These are phyloP conservation scores for Troides oblongomaculatus DNA, from an alignment of 2,888 invertebrate genomes.

Conservation along the genomic window DNA sequence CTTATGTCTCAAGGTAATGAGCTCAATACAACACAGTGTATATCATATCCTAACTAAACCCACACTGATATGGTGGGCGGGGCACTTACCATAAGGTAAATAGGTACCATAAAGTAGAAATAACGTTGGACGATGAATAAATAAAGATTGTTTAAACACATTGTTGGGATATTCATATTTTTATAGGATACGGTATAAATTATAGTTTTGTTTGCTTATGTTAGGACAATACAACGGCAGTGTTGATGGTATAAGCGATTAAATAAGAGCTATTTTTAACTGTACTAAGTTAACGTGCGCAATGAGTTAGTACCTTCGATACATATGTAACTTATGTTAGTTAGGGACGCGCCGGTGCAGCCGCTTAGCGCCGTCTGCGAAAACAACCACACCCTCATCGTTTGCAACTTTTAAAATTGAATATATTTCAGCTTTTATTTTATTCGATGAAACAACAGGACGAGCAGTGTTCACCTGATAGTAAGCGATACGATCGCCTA, in stretches of 20 bases:
- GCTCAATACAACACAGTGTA: too few relatives aligned
- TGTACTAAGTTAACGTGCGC: conserved; percentile 73
- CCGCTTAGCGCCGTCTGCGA: conserved; percentile 76
- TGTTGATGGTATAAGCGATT: conserved; percentile 27
- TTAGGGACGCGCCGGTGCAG: conserved; percentile 56
- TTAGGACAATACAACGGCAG: conserved; percentile 12
- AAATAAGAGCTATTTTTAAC: conserved; percentile 37
- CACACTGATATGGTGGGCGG: too few relatives aligned
- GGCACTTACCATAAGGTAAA: too few relatives aligned
- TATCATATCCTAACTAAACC: too few relatives aligned
- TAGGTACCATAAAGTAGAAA: not conserved
- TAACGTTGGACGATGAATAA: not conserved
- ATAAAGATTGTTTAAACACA: not conserved
- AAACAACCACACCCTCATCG: conserved; percentile 68
- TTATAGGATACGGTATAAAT: conserved; percentile 6
- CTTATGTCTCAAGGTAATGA: too few relatives aligned
- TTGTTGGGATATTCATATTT: not conserved
- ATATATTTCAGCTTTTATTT: not conserved
- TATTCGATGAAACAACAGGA: not conserved
- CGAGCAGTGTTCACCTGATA: too few relatives aligned
- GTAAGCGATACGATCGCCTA: too few relatives aligned
- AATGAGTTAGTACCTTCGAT: conserved; percentile 73
- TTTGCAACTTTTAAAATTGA: conserved; percentile 23
- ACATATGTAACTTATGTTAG: conserved; percentile 67
- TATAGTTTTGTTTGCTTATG: not conserved